Percentiles rank a stretch among this genome's conserved stretches.
phyloP scores from a whole-genome alignment of 1,140 invertebrate genomes.

The Cydia strobilella region DNA sequence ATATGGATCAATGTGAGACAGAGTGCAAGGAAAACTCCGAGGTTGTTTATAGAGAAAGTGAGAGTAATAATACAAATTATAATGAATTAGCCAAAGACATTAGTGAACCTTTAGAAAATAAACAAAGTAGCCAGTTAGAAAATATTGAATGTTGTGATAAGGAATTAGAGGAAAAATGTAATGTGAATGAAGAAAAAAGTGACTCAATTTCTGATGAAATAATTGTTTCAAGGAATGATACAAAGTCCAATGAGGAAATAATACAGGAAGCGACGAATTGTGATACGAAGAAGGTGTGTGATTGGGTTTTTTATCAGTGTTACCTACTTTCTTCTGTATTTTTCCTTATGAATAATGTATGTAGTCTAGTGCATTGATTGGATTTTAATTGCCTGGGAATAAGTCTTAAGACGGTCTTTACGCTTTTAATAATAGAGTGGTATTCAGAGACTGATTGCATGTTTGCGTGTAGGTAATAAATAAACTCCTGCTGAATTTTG shows the following conservation, averaged over 20 bases:
- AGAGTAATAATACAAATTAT: background rate
- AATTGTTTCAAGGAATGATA: conserved; percentile 28
- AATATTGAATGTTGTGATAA: conserved; percentile 22
- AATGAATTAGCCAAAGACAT: background rate
- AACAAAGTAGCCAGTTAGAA: conserved; percentile 8
- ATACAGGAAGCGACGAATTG: conserved; percentile 27
- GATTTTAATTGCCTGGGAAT: background rate
- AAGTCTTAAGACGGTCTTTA: too few species aligned
- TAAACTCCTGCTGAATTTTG: too few species aligned
- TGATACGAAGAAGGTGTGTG: conserved; percentile 16
- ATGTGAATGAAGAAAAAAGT: conserved; percentile 7
- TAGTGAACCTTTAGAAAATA: background rate
- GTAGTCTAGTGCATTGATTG: background rate
- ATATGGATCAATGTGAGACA: background rate
- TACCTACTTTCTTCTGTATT: conserved; percentile 1
- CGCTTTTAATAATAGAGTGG: too few species aligned
- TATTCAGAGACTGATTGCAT: too few species aligned
- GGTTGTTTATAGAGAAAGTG: background rate
- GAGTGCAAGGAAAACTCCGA: background rate
- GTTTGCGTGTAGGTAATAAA: too few species aligned
- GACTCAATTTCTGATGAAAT: conserved; percentile 29
- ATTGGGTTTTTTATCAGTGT: conserved; percentile 9
- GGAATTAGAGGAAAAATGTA: conserved; percentile 10
- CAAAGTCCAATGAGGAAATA: conserved; percentile 29
- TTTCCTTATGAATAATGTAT: background rate